Evolutionary conservation across 2,113 vertebrate species (phyloP).

Genomic region (Tachysurus vachellii): DNA sequence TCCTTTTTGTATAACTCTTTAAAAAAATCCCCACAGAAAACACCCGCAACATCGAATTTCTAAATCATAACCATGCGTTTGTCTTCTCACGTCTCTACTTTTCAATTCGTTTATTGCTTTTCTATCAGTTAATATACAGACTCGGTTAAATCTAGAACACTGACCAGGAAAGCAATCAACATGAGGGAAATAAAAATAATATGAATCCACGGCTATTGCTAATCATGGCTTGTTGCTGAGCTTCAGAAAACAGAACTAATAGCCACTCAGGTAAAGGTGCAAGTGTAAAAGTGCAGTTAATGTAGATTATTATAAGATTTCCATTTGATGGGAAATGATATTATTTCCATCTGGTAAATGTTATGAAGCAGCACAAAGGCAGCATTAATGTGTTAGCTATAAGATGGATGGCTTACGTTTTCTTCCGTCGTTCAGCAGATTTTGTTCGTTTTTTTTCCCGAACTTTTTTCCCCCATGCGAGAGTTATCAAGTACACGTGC

Average conservation of each 20-base stretch:
- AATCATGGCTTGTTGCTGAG: background rate
- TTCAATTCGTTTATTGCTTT: background rate
- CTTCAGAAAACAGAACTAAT: background rate
- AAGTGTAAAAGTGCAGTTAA: background rate
- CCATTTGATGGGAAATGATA: background rate
- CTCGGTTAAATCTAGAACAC: background rate
- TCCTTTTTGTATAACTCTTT: background rate
- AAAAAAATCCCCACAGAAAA: background rate
- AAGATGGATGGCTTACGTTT: background rate
- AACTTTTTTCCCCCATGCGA: too few relatives aligned
- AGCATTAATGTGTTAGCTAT: background rate
- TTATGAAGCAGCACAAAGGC: background rate
- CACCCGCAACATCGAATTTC: background rate
- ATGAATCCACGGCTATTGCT: too few relatives aligned
- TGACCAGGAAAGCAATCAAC: background rate
- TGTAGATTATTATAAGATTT: background rate
- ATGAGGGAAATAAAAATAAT: background rate
- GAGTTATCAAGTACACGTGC: too few relatives aligned
- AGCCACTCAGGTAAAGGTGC: background rate
- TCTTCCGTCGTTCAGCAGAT: background rate
- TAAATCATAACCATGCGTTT: background rate
- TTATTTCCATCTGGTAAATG: background rate
- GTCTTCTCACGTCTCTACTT: too few relatives aligned
- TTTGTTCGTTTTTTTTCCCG: too few relatives aligned
- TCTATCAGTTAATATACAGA: background rate